Conservation (phyloP, 1,140 invertebrate species). For the Plectus sambesii region DNA sequence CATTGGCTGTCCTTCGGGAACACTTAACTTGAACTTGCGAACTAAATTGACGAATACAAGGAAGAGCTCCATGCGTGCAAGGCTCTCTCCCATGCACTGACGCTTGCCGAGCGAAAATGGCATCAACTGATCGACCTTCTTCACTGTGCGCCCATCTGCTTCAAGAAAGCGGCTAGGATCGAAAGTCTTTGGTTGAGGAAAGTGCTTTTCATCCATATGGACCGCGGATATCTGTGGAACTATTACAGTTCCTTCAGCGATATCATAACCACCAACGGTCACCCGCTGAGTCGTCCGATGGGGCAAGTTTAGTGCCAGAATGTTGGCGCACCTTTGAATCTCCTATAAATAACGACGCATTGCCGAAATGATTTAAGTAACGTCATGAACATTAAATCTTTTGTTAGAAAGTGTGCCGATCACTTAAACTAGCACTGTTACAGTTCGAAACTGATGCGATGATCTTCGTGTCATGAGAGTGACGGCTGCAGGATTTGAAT, state of each 20-base stretch:
- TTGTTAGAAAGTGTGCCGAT: too few species aligned
- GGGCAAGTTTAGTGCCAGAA: conserved; percentile 46
- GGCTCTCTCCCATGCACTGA: conserved; percentile 78
- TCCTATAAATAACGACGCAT: conserved; percentile 35
- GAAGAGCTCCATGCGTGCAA: conserved; percentile 79
- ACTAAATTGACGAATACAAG: conserved; percentile 72
- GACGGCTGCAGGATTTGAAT: too few species aligned
- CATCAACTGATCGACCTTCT: conserved; percentile 73
- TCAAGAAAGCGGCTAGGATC: conserved; percentile 68
- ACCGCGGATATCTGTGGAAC: conserved; percentile 42
- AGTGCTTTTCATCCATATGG: conserved; percentile 37
- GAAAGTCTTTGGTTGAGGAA: conserved; percentile 63
- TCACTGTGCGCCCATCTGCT: conserved; percentile 58
- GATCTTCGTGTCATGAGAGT: too few species aligned
- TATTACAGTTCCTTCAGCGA: conserved; percentile 32
- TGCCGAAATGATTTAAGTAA: too few species aligned
- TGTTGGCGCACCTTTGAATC: conserved; percentile 42
- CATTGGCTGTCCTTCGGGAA: not conserved
- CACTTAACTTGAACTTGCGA: conserved; percentile 60
- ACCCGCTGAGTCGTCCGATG: conserved; percentile 46
- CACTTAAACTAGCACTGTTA: too few species aligned
- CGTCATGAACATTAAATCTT: too few species aligned
- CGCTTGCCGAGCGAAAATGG: conserved; percentile 71
- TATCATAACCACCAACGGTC: conserved; percentile 35
- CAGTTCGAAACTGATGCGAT: too few species aligned